Evolutionary conservation across 2,797 vertebrate species (phyloP).

Genomic region (Diglossa cyanea): DNA sequence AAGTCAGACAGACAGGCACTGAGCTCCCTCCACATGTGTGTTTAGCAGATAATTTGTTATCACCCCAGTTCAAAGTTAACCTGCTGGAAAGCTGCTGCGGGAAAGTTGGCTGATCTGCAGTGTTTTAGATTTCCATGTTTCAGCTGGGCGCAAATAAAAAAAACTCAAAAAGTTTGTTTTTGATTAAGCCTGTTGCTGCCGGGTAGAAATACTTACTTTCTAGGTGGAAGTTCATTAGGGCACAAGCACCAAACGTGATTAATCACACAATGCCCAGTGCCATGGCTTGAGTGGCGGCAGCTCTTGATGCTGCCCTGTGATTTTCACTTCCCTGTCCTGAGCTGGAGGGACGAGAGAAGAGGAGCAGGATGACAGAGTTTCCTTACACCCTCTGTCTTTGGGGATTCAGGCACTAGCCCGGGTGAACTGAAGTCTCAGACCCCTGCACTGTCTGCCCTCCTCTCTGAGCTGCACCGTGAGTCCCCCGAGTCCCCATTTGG

Average conservation of each 20-base stretch:
- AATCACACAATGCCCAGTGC: background rate
- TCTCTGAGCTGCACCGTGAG: rapidly evolving
- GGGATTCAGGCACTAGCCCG: rapidly evolving
- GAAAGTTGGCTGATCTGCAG: constrained; percentile 31
- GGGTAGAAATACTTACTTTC: constrained; percentile 51
- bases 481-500: rapidly evolving
- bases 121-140: constrained; percentile 31
- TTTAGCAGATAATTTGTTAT: constrained; percentile 51
- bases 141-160: constrained; percentile 11
- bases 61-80: constrained; percentile 65
- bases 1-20: background rate
- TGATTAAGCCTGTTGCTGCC: constrained; percentile 12
- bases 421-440: background rate
- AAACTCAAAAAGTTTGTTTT: constrained; percentile 51
- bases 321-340: background rate
- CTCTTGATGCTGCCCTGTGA: rapidly evolving
- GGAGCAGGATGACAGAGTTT: background rate
- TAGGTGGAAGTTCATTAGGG: constrained; percentile 68
- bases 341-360: rapidly evolving
- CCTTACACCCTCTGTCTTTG: rapidly evolving
- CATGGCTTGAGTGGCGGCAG: background rate
- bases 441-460: rapidly evolving
- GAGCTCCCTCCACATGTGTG: constrained; percentile 18
- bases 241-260: constrained; percentile 10
- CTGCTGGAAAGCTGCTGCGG: constrained; percentile 37